Base-by-base conservation (phyloP, 2,888 invertebrate species). In the Orthonychiurus folsomi region DNA sequence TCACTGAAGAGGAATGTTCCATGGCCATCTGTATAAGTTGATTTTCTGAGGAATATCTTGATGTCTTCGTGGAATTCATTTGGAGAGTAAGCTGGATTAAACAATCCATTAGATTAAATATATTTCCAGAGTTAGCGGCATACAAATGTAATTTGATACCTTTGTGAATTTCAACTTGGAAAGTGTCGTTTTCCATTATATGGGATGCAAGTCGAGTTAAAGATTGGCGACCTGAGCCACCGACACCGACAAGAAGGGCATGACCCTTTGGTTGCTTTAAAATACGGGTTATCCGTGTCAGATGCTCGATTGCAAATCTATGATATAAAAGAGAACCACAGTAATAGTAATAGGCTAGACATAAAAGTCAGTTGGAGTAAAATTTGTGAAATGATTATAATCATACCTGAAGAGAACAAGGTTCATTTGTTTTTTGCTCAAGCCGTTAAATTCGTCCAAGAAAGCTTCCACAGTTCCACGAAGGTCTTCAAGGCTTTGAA, bases 341-440 rank as follows among this genome's bases (percentile, higher is more conserved):
- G 24, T 50, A 60, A 27, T 0, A 28, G 50, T 48, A 52, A 24
- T 18, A 61, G 53, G 28, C 57, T 21, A 18, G 54, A 52, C 1
- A 52, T 21, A 25, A 56, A 60, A 47, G 52, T 53, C 20, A 52
- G n/a, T n/a, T 37, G 18, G 52, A 28, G 61, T 61, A 63, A 5
- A 26, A 78, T 3, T 47, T 47, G 47, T 28, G 37, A 18, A 57
- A 24, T 26, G 48, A 26, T n/a, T 56, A 56, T 20, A 48, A 28
- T 27, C 37, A n/a, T 76, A 89, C 86, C 86, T 86, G 78, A 92
- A 92, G 47, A 95, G 79, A 1, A 95, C 94, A 61, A 95, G 81
- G 77, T 93, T 89, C 95, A 95, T 95, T 0, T 94, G 94, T 75
- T 93, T 94, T 77, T 93, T 95, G 12, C 90, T 88, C 89, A 95